Evolutionary conservation across 1,140 invertebrate genomes (phyloP).

Genomic region (Anoplophora glabripennis): DNA sequence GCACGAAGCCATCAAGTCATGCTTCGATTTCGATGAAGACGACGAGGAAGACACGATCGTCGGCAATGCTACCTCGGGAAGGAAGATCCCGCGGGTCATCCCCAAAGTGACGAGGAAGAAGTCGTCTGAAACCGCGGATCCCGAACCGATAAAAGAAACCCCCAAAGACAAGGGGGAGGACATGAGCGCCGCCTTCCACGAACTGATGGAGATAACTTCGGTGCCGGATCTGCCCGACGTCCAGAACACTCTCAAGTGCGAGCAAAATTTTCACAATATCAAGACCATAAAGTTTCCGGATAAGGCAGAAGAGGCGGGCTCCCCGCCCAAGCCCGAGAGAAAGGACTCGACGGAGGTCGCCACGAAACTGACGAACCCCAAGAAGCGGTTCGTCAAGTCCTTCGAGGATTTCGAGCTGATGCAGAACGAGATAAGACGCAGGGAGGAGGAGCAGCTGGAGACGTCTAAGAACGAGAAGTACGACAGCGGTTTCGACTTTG

Average conservation of each 20-base stretch:
- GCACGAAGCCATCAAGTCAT: slow-evolving; percentile 49
- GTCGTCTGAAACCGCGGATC: slow-evolving; percentile 26
- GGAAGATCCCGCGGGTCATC: slow-evolving; percentile 53
- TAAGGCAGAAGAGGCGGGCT: slow-evolving; percentile 23
- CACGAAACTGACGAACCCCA: slow-evolving; percentile 43
- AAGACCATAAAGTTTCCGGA: slow-evolving; percentile 46
- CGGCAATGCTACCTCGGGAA: slow-evolving; percentile 43
- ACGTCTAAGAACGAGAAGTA: slow-evolving; percentile 16
- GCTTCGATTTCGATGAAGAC: slow-evolving; percentile 59
- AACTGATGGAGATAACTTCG: slow-evolving; percentile 55
- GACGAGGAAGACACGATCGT: slow-evolving; percentile 54
- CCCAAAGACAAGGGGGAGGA: slow-evolving; percentile 42
- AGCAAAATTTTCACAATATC: slow-evolving; percentile 42
- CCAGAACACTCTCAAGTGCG: slow-evolving; percentile 32
- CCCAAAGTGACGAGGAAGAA: slow-evolving; percentile 35
- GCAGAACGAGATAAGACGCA: slow-evolving; percentile 14
- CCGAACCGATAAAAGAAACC: background rate
- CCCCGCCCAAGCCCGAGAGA: slow-evolving; percentile 1
- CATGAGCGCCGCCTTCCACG: slow-evolving; percentile 54
- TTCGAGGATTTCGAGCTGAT: slow-evolving; percentile 41
- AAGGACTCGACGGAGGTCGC: slow-evolving; percentile 26
- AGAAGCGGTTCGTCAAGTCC: slow-evolving; percentile 44
- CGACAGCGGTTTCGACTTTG: background rate
- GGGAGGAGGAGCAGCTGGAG: slow-evolving; percentile 12
- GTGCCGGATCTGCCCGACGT: slow-evolving; percentile 53